Evolutionary conservation across 2,113 vertebrate genomes (phyloP).

Genomic region (Greenwoodochromis staneri): DNA sequence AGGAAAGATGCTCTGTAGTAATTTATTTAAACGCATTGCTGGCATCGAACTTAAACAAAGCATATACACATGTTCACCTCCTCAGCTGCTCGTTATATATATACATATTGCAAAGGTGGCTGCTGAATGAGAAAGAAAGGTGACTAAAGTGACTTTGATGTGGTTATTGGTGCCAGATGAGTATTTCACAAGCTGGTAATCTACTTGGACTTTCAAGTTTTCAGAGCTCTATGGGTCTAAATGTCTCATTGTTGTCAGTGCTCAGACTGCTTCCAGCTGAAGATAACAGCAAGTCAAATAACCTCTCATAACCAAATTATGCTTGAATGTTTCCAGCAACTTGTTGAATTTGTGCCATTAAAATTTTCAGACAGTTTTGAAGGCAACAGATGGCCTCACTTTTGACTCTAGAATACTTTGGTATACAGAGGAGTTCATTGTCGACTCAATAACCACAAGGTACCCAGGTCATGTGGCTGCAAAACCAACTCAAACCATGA

Average conservation of each 20-base stretch:
- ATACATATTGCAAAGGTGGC: background rate
- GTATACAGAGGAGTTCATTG: background rate
- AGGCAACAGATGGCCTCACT: background rate
- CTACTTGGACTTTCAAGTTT: background rate
- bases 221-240: background rate
- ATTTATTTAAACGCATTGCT: fast-evolving
- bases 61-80: background rate
- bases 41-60: background rate
- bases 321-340: background rate
- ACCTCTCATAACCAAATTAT: background rate
- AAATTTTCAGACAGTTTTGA: background rate
- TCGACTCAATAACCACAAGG: background rate
- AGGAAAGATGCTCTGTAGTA: background rate
- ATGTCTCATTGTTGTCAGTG: background rate
- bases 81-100: background rate
- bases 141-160: background rate
- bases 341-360: background rate
- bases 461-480: background rate
- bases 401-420: background rate
- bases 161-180: background rate
- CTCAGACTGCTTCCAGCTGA: background rate
- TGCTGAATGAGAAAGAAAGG: background rate
- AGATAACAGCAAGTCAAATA: background rate
- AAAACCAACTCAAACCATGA: background rate
- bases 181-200: background rate